Conservation (phyloP, 2,797 vertebrate species). For the Esox lucius region DNA sequence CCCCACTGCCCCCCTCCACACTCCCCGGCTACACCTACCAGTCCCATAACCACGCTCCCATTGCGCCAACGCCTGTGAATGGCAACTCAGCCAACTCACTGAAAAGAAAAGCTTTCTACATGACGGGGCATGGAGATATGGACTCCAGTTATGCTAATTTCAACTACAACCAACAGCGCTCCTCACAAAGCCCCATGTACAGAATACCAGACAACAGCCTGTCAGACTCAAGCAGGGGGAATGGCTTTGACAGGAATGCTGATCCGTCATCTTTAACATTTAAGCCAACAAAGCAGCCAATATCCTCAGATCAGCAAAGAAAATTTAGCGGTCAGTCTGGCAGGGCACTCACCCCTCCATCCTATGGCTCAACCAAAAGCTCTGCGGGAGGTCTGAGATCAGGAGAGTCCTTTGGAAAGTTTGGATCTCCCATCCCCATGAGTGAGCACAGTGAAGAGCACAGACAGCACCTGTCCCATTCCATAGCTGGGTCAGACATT, state of each 20-base stretch:
- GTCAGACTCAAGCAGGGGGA: conserved; percentile 91
- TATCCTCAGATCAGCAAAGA: conserved; percentile 93
- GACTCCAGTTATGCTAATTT: conserved; percentile 96
- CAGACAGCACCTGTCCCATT: conserved; percentile 88
- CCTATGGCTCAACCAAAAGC: conserved; percentile 91
- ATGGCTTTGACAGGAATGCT: conserved; percentile 93
- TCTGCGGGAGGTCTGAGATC: conserved; percentile 84
- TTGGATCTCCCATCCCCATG: conserved; percentile 87
- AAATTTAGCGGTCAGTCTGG: conserved; percentile 92
- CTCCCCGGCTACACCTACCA: conserved; percentile 96
- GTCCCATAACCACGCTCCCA: conserved; percentile 89
- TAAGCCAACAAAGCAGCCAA: conserved; percentile 94
- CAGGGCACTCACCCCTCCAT: conserved; percentile 90
- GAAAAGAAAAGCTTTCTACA: conserved; percentile 99
- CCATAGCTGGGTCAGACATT: conserved; percentile 85
- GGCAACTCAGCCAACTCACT: conserved; percentile 94
- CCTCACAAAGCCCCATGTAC: conserved; percentile 97
- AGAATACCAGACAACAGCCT: conserved; percentile 91
- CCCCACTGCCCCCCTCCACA: conserved; percentile 91
- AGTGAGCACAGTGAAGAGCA: conserved; percentile 89
- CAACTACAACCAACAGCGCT: conserved; percentile 97
- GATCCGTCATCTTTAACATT: conserved; percentile 92
- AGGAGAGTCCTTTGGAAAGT: conserved; percentile 90
- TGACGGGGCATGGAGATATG: conserved; percentile 97
- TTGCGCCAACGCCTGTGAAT: conserved; percentile 90